Evolutionary conservation across 2,113 vertebrate species (phyloP).

Genomic region (Himantopus leucocephalus): DNA sequence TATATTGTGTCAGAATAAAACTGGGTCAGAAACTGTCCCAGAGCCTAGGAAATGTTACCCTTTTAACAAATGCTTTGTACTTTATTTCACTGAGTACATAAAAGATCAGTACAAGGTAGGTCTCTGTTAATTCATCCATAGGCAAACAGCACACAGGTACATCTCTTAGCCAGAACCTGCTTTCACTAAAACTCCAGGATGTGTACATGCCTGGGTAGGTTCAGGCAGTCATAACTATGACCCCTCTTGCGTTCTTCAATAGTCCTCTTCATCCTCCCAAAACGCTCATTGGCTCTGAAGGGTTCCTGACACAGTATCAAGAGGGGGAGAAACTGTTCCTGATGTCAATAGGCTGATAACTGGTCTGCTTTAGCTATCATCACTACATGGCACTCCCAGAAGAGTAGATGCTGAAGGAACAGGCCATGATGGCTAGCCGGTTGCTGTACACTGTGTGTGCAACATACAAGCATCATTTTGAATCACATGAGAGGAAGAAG

Average conservation of each 20-base stretch:
- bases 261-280: background rate
- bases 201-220: background rate
- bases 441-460: background rate
- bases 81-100: background rate
- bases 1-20: background rate
- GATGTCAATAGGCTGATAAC: background rate
- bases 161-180: background rate
- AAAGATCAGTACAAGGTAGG: background rate
- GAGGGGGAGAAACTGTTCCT: background rate
- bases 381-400: fast-evolving
- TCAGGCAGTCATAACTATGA: background rate
- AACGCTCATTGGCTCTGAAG: background rate
- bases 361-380: background rate
- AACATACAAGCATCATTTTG: background rate
- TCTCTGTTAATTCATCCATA: background rate
- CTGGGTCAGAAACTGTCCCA: background rate
- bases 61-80: background rate
- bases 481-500: background rate
- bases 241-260: background rate
- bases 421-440: background rate
- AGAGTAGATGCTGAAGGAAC: background rate
- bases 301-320: background rate
- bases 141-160: background rate
- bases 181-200: background rate
- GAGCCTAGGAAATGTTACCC: background rate